A percentile compares a stretch with the other conserved stretches of the same genome.
Evolutionary conservation across 2,797 vertebrate species (phyloP).

Genomic region (Microcaecilia unicolor): DNA sequence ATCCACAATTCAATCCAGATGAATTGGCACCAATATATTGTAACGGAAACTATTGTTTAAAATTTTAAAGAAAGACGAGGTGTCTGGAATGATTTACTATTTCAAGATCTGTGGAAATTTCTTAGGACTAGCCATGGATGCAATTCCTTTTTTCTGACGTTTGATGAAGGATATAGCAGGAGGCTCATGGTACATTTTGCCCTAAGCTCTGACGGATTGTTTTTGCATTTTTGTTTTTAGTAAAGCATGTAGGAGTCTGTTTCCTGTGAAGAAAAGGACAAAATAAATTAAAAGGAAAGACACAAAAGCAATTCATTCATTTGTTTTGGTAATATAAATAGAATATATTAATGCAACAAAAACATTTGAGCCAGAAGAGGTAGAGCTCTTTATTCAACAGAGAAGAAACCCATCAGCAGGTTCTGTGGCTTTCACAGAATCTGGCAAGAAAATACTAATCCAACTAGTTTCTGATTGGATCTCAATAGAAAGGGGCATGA

Average conservation of each 20-base stretch:
- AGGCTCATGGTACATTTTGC: background rate
- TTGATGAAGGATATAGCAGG: conserved; percentile 17
- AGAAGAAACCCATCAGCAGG: too few relatives aligned
- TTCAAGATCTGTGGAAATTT: conserved; percentile 34
- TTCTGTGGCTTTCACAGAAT: too few relatives aligned
- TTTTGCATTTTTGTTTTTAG: conserved; percentile 1
- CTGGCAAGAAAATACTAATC: too few relatives aligned
- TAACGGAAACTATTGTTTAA: background rate
- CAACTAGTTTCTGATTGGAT: too few relatives aligned
- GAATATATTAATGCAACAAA: too few relatives aligned
- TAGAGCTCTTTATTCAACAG: too few relatives aligned
- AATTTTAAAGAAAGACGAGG: background rate
- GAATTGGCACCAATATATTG: background rate
- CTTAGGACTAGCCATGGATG: conserved; percentile 22
- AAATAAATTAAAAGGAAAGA: too few relatives aligned
- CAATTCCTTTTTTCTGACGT: conserved; percentile 21
- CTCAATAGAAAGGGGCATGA: too few relatives aligned
- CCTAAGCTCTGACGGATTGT: background rate
- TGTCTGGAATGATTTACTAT: conserved; percentile 20
- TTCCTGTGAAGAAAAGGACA: conserved; percentile 57
- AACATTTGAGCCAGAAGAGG: too few relatives aligned
- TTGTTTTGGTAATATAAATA: too few relatives aligned
- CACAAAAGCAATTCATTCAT: too few relatives aligned
- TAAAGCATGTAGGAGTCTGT: conserved; percentile 46
- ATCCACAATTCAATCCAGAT: background rate